Percentiles rank a stretch among this genome's conserved stretches.
Conservation (phyloP, 2,888 invertebrate species). For the Steinernema carpocapsae region DNA sequence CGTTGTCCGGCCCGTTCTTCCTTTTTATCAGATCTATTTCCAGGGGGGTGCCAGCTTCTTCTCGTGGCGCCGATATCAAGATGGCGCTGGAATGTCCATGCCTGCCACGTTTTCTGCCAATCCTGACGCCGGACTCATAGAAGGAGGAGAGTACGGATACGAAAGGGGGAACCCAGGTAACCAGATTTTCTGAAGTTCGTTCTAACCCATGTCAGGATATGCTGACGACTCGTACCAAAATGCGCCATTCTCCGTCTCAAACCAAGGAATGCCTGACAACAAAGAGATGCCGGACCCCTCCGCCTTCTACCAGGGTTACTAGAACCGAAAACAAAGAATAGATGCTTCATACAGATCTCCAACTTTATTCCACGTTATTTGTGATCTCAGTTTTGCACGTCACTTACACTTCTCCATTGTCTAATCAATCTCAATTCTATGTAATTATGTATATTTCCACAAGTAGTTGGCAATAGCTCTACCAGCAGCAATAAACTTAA, state of each 20-base stretch:
- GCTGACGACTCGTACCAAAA: conserved; percentile 18
- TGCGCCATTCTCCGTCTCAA: conserved; percentile 18
- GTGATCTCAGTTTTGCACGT: conserved; percentile 23
- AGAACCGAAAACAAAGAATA: background rate
- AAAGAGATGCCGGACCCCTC: conserved; percentile 30
- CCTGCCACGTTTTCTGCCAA: conserved; percentile 18
- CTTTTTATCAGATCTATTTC: conserved; percentile 23
- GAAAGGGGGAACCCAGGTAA: background rate
- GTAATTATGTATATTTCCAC: background rate
- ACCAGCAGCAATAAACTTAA: conserved; percentile 9
- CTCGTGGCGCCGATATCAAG: conserved; percentile 88
- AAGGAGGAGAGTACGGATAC: conserved; percentile 25
- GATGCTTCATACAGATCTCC: background rate
- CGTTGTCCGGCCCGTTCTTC: conserved; percentile 49
- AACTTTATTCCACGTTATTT: background rate
- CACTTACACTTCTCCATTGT: conserved; percentile 13
- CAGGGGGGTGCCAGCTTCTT: conserved; percentile 77
- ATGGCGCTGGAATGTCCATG: conserved; percentile 75
- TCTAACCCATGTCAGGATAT: background rate
- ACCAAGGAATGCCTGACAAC: conserved; percentile 3
- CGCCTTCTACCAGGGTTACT: conserved; percentile 24
- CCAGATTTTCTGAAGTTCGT: background rate
- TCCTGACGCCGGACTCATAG: conserved; percentile 14
- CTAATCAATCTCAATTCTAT: background rate
- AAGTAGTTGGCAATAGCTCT: conserved; percentile 2